Evolutionary conservation across 2,888 invertebrate species (phyloP).

Genomic region (Ophion ventricosus): DNA sequence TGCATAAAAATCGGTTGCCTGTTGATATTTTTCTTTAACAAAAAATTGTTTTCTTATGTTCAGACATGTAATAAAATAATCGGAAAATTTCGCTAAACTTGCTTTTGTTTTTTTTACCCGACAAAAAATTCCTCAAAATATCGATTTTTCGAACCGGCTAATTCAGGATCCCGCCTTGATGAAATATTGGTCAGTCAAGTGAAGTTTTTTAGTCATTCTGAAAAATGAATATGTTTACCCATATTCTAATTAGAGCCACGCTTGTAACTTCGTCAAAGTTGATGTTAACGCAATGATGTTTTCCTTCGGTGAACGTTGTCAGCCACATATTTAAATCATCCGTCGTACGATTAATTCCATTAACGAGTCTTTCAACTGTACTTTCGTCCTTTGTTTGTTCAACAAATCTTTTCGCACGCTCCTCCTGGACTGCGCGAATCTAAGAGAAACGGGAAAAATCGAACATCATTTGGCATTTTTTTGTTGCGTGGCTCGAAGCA

Average conservation of each 20-base stretch:
- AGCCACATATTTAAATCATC: constrained; percentile 92
- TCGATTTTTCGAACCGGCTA: too few species aligned
- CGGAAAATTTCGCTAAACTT: too few species aligned
- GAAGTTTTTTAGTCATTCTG: not conserved
- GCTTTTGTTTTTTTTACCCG: too few species aligned
- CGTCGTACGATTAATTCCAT: constrained; percentile 89
- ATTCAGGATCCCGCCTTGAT: too few species aligned
- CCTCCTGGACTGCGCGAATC: constrained; percentile 85
- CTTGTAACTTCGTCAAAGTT: constrained; percentile 85
- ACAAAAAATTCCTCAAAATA: too few species aligned
- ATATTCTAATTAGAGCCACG: constrained; percentile 88
- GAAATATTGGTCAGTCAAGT: too few species aligned
- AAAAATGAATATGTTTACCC: constrained; percentile 85
- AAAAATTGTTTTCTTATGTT: too few species aligned
- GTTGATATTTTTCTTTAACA: too few species aligned
- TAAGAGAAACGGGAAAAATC: constrained; percentile 69
- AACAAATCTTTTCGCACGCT: constrained; percentile 87
- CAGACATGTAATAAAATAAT: too few species aligned
- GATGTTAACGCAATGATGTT: constrained; percentile 86
- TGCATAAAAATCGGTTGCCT: too few species aligned
- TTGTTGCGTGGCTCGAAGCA: too few species aligned
- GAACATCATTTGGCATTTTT: not conserved
- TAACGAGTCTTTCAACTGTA: constrained; percentile 87
- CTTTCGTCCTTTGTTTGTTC: constrained; percentile 88
- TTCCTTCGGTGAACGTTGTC: constrained; percentile 86